A percentile compares a stretch with the other conserved stretches of the same genome.
Conservation (phyloP, 2,888 invertebrate species). For the Synanthedon tipuliformis region DNA sequence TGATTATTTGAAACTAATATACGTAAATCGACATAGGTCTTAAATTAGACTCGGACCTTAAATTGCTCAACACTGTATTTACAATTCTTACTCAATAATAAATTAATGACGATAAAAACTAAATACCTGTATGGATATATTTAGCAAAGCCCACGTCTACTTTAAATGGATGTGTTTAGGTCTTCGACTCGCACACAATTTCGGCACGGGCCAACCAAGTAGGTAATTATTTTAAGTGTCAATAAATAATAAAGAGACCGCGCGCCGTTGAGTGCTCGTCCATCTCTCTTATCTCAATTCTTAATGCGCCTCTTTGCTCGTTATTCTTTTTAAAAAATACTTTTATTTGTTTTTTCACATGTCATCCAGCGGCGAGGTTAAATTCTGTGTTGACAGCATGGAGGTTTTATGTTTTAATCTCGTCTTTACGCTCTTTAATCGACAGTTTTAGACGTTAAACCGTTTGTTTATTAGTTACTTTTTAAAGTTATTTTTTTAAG, state of each 20-base stretch:
- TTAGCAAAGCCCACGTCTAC: too few species aligned
- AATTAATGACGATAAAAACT: too few species aligned
- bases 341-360: conserved; percentile 49
- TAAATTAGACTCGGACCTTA: too few species aligned
- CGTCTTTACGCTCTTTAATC: conserved; percentile 40
- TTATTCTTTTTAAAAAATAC: conserved; percentile 43
- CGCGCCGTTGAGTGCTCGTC: conserved; percentile 63
- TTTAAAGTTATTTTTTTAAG: neutral
- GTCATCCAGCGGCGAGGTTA: conserved; percentile 53
- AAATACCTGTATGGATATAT: too few species aligned
- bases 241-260: conserved; percentile 68
- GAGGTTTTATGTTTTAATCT: conserved; percentile 68
- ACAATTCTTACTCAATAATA: too few species aligned
- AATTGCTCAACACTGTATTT: too few species aligned
- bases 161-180: conserved; percentile 13
- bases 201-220: conserved; percentile 63
- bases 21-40: too few species aligned
- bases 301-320: conserved; percentile 69
- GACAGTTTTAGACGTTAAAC: neutral
- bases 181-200: conserved; percentile 29
- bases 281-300: conserved; percentile 68
- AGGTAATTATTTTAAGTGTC: conserved; percentile 69
- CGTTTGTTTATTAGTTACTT: neutral
- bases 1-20: too few species aligned
- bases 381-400: conserved; percentile 64